Conservation (phyloP, 2,113 vertebrate species). For the Parotia lawesii region DNA sequence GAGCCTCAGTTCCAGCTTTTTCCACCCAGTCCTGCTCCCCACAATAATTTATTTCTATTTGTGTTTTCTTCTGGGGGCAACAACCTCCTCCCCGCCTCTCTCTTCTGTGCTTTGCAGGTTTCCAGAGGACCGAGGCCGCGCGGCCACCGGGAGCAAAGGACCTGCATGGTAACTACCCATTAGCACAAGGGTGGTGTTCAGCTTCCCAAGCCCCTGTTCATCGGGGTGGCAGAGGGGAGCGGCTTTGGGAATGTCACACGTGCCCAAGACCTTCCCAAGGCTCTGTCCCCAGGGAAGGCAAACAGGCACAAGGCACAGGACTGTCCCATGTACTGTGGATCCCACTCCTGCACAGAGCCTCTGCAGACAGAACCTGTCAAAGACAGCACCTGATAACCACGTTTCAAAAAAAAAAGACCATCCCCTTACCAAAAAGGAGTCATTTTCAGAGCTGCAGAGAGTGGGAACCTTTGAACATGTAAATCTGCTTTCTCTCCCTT, state of each 20-base stretch:
- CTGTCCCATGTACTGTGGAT: neutral
- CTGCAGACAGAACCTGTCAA: neutral
- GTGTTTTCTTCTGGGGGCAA: neutral
- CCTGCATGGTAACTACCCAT: constrained; percentile 48
- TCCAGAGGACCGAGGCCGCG: constrained; percentile 56
- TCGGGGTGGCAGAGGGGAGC: neutral
- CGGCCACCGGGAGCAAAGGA: constrained; percentile 62
- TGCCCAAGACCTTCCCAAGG: neutral
- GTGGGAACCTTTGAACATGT: neutral
- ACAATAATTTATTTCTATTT: neutral
- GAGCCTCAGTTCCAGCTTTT: neutral
- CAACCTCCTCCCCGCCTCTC: neutral
- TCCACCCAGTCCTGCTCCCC: neutral
- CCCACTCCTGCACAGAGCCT: neutral
- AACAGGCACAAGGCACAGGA: neutral
- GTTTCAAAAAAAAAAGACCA: neutral
- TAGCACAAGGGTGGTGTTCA: fast-evolving
- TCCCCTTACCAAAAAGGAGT: neutral
- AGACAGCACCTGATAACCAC: neutral
- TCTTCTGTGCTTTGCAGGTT: constrained; percentile 46
- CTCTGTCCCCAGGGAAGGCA: neutral
- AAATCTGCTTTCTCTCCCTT: constrained; percentile 8
- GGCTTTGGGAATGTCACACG: neutral
- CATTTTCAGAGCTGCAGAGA: constrained; percentile 17
- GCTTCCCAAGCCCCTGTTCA: neutral